phyloP scores from a whole-genome alignment of 2,113 vertebrate species.

The Rhinolophus sinicus region DNA sequence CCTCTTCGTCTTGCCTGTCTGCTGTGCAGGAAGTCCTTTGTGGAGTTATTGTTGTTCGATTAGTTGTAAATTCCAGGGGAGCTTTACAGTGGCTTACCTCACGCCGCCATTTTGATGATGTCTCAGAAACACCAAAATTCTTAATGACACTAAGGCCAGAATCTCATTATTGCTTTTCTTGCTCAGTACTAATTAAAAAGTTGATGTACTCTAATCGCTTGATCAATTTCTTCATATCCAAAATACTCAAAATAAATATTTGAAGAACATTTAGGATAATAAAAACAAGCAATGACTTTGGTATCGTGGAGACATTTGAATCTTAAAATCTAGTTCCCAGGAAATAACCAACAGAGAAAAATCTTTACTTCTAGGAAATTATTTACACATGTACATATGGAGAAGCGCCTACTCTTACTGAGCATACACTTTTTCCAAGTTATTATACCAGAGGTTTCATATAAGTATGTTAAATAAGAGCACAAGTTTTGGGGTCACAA shows the following conservation, averaged over 20 bases:
- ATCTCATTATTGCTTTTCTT: neutral
- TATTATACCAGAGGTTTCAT: neutral
- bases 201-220: neutral
- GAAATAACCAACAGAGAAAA: neutral
- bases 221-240: neutral
- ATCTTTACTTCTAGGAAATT: neutral
- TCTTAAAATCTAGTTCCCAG: neutral
- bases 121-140: neutral
- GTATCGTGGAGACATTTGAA: neutral
- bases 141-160: neutral
- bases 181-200: neutral
- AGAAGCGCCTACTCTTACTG: neutral
- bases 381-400: neutral
- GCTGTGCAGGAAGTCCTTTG: too few species aligned
- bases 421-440: neutral
- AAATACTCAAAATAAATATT: constrained; percentile 29
- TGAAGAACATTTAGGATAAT: neutral
- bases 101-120: too few species aligned
- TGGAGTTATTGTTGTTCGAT: too few species aligned
- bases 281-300: neutral
- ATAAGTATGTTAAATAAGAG: neutral
- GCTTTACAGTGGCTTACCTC: too few species aligned
- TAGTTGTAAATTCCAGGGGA: too few species aligned
- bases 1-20: too few species aligned
- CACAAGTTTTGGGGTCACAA: neutral